These are phyloP conservation scores for Thunnus albacares DNA, from an alignment of 2,797 vertebrate species.

Conservation along the genomic window DNA sequence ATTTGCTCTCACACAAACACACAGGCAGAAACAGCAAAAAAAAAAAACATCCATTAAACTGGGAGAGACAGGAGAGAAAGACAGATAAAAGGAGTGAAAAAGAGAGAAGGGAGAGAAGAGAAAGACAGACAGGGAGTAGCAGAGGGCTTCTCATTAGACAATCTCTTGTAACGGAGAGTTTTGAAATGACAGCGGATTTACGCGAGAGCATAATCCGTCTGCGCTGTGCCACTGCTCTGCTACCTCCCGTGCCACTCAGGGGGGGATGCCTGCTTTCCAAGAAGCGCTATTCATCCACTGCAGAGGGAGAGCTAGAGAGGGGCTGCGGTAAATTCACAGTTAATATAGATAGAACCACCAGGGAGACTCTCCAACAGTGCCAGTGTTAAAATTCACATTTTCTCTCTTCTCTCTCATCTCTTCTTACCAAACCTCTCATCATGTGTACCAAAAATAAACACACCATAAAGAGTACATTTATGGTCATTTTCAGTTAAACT, in stretches of 20 bases:
- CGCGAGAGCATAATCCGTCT: conserved; percentile 75
- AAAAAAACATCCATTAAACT: conserved; percentile 49
- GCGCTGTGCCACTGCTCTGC: conserved; percentile 59
- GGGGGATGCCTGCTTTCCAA: conserved; percentile 45
- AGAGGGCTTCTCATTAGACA: conserved; percentile 80
- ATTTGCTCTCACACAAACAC: conserved; percentile 59
- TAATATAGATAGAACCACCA: conserved; percentile 35
- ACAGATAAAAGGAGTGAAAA: conserved; percentile 70
- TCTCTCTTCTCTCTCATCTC: too few relatives aligned
- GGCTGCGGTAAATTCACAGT: conserved; percentile 30
- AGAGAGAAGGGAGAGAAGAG: conserved; percentile 50
- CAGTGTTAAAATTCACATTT: neutral
- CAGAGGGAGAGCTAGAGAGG: conserved; percentile 36
- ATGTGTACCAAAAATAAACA: too few relatives aligned
- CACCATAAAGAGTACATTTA: too few relatives aligned
- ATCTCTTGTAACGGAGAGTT: conserved; percentile 76
- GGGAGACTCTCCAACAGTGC: neutral
- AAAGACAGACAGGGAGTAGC: conserved; percentile 66
- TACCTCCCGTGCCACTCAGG: conserved; percentile 47
- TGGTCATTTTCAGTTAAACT: too few relatives aligned
- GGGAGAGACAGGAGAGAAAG: conserved; percentile 47
- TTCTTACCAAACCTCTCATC: too few relatives aligned
- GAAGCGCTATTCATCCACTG: conserved; percentile 48
- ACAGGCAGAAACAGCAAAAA: conserved; percentile 68
- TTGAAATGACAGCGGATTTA: conserved; percentile 83